Evolutionary conservation across 2,797 vertebrate genomes (phyloP).

Genomic region (Anisognathus igniventris): DNA sequence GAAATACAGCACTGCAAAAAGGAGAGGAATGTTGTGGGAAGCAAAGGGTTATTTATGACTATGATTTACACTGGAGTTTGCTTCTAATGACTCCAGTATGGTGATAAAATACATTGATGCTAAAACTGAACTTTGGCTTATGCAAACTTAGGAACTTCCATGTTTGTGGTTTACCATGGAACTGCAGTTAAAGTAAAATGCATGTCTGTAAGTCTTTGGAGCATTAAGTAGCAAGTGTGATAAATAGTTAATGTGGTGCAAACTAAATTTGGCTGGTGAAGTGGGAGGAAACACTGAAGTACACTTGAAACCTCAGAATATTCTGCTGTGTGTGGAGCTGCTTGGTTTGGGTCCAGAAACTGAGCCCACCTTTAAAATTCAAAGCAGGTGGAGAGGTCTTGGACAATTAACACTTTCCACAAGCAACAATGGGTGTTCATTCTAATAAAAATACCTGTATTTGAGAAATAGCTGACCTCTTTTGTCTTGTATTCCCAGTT

Average conservation of each 20-base stretch:
- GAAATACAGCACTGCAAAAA: background rate
- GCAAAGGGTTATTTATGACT: background rate
- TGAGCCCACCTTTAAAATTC: background rate
- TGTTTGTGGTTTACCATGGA: background rate
- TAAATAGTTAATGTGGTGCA: background rate
- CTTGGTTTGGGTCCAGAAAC: background rate
- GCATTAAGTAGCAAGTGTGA: background rate
- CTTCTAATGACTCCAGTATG: background rate
- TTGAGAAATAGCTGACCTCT: background rate
- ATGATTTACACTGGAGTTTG: background rate
- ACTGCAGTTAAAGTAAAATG: background rate
- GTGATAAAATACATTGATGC: background rate
- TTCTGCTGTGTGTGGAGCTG: background rate
- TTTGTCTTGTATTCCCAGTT: slow-evolving; percentile 73
- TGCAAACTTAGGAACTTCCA: background rate
- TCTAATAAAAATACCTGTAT: background rate
- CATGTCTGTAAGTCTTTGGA: background rate
- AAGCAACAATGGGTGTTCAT: background rate
- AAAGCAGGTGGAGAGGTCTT: background rate
- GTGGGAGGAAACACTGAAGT: background rate
- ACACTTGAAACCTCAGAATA: background rate
- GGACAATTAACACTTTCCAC: background rate
- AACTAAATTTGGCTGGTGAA: background rate
- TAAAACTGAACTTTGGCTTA: background rate
- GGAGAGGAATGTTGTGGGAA: background rate